Evolutionary conservation across 2,113 vertebrate genomes (phyloP), one percentile per base, ranked within the genome.

Genomic region (Isichthys henryi): DNA sequence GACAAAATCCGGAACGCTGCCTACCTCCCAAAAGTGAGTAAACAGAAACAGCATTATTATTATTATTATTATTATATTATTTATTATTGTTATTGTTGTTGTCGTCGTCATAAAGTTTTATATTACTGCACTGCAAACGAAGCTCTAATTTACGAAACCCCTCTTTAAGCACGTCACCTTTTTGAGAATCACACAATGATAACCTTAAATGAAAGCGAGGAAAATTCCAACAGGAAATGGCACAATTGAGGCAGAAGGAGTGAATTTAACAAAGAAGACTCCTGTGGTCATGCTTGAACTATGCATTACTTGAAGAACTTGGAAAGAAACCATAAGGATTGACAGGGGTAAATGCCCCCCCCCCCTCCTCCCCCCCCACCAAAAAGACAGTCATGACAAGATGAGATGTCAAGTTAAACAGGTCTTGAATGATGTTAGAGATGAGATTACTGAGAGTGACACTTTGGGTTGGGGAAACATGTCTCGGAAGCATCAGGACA

Each of bases 1-100:
- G 96, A 97, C 74, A 94, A 95, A 91, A 98, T 99, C 92, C 94
- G 95, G 48, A 97, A 97, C 43, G 97, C 97, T 45, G 89, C 96
- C 48, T 95, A 96, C 91, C 94, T 98, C n/a, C 83, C 53, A 43
- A 89, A 86, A 89, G 89, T 89, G 62, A 86, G 82, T 85, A 70
- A 49, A 49, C 9, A 48, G 31, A n/a, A 19, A n/a, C 1, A 39
- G 74, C 35, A 35, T 45, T 5, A 45, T 45, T 5, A 45, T 45
- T 5, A 45, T 45, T 45, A 45, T 45, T 45, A 45, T 5, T 45
- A 45, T 5, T 45, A 39, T 39, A 39, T 39, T 39, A 39, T 1
- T 39, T 39, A 39, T 39, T 39, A 39, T 39, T 39, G 1, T 1
- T 39, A 39, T 39, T 39, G 2, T 50, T 50, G 3, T 50, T 48